Percentiles rank a stretch among this genome's conserved stretches.
Evolutionary conservation across 2,113 vertebrate species (phyloP).

Genomic region (Litocranius walleri): DNA sequence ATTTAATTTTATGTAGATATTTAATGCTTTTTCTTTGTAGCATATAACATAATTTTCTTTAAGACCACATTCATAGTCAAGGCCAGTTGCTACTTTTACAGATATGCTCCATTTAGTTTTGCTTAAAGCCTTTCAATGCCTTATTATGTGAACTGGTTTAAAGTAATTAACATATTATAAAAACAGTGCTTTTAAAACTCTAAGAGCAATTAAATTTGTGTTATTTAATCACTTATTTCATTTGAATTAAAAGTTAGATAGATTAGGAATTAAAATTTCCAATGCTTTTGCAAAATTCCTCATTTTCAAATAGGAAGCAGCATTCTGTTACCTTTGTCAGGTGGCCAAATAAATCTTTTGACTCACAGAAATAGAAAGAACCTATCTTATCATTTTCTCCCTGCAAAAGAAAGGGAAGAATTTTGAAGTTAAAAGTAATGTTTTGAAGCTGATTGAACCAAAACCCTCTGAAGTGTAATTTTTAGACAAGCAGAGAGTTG

Average conservation of each 20-base stretch:
- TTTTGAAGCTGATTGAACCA: not conserved
- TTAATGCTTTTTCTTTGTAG: constrained; percentile 2
- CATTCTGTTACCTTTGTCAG: not conserved
- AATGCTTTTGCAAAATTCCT: not conserved
- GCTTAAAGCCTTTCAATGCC: not conserved
- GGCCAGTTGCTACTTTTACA: not conserved
- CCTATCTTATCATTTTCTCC: not conserved
- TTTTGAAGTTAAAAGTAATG: not conserved
- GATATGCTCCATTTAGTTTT: not conserved
- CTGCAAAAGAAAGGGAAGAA: not conserved
- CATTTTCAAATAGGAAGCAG: not conserved
- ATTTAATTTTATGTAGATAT: not conserved
- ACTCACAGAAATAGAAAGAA: not conserved
- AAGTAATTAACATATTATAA: constrained; percentile 28
- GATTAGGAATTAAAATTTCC: not conserved
- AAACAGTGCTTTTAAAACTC: constrained; percentile 24
- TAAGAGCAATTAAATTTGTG: not conserved
- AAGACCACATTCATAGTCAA: not conserved
- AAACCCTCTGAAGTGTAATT: not conserved
- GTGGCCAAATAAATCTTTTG: not conserved
- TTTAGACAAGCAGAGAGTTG: not conserved
- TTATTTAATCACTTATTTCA: not conserved
- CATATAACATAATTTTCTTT: constrained; percentile 4
- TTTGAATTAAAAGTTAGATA: not conserved
- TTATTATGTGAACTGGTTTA: not conserved